Evolutionary conservation across 1,140 invertebrate genomes (phyloP), one percentile per base, ranked within the genome.

Genomic region (Anthonomus grandis): DNA sequence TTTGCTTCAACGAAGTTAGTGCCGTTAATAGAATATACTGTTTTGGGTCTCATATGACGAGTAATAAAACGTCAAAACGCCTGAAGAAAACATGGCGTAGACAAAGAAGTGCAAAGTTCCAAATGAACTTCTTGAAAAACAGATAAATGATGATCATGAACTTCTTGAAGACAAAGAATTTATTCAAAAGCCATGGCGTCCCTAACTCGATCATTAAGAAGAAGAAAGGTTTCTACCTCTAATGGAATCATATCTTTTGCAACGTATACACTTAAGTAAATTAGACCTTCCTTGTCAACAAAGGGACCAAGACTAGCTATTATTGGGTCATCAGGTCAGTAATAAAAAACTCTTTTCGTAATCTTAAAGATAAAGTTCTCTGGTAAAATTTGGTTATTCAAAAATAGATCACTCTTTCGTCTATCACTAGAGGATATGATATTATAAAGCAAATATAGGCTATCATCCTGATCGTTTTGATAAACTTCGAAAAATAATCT

Each of bases 211-310:
- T n/a, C n/a, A n/a, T n/a, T n/a, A n/a, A n/a, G n/a, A n/a, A n/a
- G n/a, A n/a, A 69, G 56, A 15, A 60, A 41, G 18, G 61, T 19
- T 42, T 60, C 45, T 18, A 46, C 52, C 18, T 59, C 25, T n/a
- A 69, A 69, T 73, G 0, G 49, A 31, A 42, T 34, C 21, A n/a
- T 64, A 58, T 41, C 64, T 49, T 27, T 60, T 63, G 59, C 70
- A 73, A 71, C 64, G 52, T 57, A 62, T 24, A 60, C 62, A 64
- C 42, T 68, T n/a, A n/a, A 54, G n/a, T 64, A 57, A 25, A 57
- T 48, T 19, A 54, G 13, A 15, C 48, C 48, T 21, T 13, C 18
- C 13, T 51, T 23, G 48, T 51, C 34, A 4, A 38, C 8, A 38
- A 51, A 39, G 9, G 24, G 9, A 8, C 24, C 19, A 12, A 51